Conservation (phyloP, 2,888 invertebrate species). For the Caenorhabditis becei region DNA sequence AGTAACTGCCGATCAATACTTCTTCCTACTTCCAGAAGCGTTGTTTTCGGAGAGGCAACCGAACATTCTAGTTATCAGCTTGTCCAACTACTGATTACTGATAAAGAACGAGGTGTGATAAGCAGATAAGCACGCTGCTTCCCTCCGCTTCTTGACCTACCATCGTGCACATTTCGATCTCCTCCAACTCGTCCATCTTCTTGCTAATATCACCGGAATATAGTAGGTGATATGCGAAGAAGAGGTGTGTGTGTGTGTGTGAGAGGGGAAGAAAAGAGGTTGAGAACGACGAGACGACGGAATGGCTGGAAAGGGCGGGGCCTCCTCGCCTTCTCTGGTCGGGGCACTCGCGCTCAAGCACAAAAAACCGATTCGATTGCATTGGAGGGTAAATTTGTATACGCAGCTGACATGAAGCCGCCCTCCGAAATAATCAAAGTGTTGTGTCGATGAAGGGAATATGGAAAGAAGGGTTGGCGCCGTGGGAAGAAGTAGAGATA, state of each 20-base stretch:
- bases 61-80: no score
- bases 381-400: conserved; percentile 35
- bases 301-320: conserved; percentile 47
- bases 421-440: neutral
- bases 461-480: neutral
- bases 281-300: conserved; percentile 40
- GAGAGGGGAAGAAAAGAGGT: conserved; percentile 29
- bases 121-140: neutral
- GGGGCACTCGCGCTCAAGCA: neutral
- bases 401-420: conserved; percentile 18
- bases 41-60: no score
- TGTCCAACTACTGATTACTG: no score
- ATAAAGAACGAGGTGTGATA: neutral
- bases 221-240: conserved; percentile 16
- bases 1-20: no score
- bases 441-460: neutral
- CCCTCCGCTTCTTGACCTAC: conserved; percentile 19
- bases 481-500: neutral
- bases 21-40: no score
- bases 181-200: conserved; percentile 15
- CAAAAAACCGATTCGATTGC: conserved; percentile 26
- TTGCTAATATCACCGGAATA: conserved; percentile 28
- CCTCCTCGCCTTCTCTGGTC: conserved; percentile 3
- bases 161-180: conserved; percentile 50
- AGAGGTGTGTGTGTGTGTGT: conserved; percentile 13